These are phyloP conservation scores for Bufotes viridis DNA, from an alignment of 2,797 vertebrate species.

Conservation along the genomic window DNA sequence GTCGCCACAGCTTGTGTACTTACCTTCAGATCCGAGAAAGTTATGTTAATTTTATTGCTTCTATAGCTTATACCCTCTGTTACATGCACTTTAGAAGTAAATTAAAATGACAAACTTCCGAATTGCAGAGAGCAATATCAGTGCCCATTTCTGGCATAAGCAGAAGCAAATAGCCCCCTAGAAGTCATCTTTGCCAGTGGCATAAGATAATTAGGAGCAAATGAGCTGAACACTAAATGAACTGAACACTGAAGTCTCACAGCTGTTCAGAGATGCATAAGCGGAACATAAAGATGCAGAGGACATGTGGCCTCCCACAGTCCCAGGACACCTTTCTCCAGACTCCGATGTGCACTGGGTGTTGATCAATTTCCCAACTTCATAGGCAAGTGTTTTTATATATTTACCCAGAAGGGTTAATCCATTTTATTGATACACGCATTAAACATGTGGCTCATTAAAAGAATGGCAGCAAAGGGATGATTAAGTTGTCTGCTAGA, in stretches of 20 bases:
- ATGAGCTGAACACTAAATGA: slow-evolving; percentile 59
- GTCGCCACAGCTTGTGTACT: too few relatives aligned
- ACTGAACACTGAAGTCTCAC: slow-evolving; percentile 57
- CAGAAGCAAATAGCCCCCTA: slow-evolving; percentile 38
- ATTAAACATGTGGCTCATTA: background rate
- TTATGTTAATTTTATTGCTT: background rate
- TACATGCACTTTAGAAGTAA: slow-evolving; percentile 13
- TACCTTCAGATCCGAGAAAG: too few relatives aligned
- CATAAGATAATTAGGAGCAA: slow-evolving; percentile 60
- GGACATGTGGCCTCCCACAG: slow-evolving; percentile 57
- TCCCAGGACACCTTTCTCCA: slow-evolving; percentile 47
- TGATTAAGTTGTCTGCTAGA: background rate
- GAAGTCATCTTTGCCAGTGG: slow-evolving; percentile 42
- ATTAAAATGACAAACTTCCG: slow-evolving; percentile 45
- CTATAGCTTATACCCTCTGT: background rate
- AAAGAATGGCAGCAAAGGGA: too few relatives aligned
- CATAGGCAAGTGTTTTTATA: background rate
- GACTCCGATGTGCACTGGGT: slow-evolving; percentile 33
- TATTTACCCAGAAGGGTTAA: background rate
- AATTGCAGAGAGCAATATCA: slow-evolving; percentile 25
- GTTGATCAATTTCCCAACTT: slow-evolving; percentile 32
- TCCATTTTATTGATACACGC: slow-evolving; percentile 4
- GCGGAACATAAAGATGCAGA: slow-evolving; percentile 54
- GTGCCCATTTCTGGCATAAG: slow-evolving; percentile 20
- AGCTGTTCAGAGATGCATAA: slow-evolving; percentile 58